Base-by-base conservation (phyloP, 2,797 vertebrate species). In the Sandelia bainsii region DNA sequence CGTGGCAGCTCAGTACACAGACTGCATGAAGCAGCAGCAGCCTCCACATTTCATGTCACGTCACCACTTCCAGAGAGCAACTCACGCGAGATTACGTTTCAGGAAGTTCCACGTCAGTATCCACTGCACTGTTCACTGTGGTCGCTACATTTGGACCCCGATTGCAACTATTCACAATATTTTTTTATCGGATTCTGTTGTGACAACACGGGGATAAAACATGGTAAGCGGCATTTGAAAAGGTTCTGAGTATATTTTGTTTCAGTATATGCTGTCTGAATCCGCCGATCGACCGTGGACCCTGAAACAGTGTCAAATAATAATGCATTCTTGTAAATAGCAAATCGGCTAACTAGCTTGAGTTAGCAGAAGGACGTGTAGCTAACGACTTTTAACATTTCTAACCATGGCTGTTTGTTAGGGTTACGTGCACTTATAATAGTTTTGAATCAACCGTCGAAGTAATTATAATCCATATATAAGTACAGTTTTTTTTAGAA, bases 61-160 rank as follows among this genome's bases (percentile, higher is more conserved):
- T 92, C 93, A 92, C 40, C 89, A 51, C 57, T 90, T 84, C 46
- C 54, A 69, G 20, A 2, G 27, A 29, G 1, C 39, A 85, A 67
- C 9, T 89, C 90, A 58, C 91, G 92, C 94, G 90, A 85, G 63
- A 87, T 20, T 75, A 0, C 0, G 12, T 46, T 82, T 67, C 78
- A 93, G 97, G 97, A 98, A 99, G 94, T 96, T 98, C 98, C 98
- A 99, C 98, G 98, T 99, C 96, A 96, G 91, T 91, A 4, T 62
- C 71, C 72, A 84, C 50, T 49, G 67, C 58, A 40, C 63, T 46
- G 72, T 79, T 84, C 76, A 62, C 68, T 61, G 70, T 60, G 83
- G 52, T 75, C 67, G 62, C 39, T 69, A 23, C 82, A 70, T 75
- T 78, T 42, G 49, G 58, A 87, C 53, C 46, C 44, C 40, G 51